Base-by-base conservation (phyloP, 2,888 invertebrate genomes). In the Pristionchus fissidentatus region DNA sequence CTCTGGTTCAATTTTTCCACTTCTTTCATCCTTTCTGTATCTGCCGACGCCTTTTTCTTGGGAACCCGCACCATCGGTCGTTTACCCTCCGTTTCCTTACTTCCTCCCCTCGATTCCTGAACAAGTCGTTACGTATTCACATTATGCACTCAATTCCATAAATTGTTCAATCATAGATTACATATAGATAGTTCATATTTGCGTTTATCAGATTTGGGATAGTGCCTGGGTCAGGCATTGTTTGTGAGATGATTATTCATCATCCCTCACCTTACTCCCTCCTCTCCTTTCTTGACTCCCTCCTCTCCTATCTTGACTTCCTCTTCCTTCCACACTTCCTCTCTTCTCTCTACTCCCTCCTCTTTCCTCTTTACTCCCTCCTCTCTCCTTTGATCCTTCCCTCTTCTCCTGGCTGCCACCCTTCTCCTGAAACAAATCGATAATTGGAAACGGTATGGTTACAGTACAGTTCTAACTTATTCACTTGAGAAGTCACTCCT, bases 1-100 rank as follows among this genome's bases (percentile, higher is more conserved):
- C 60, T 62, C 60, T 62, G 60, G 35, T 62, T 62, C 1, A 62
- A 35, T 62, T 62, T 62, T n/a, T 29, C 60, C 60, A 32, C 10
- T 62, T 62, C 60, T 10, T 8, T 32, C 60, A n/a, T n/a, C 35
- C 60, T 29, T 62, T 62, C n/a, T 32, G 60, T 32, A 35, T 62
- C 29, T 62, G 29, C 35, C 60, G n/a, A n/a, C n/a, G n/a, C 60
- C 35, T n/a, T 8, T 19, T 32, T 62, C 13, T 32, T 62, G 1
- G 60, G 32, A 4, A 32, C 32, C 35, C 60, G 32, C 29, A 62
- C 15, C 29, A 29, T 29, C 29, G 60, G 60, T 15, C 60, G 60
- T 62, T 32, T 62, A n/a, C n/a, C n/a, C n/a, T 10, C 60, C 60
- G 19, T n/a, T n/a, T n/a, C n/a, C n/a, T n/a, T n/a, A n/a, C n/a